Evolutionary conservation across 2,797 vertebrate species (phyloP).

Genomic region (Tenualosa thibaudeaui): DNA sequence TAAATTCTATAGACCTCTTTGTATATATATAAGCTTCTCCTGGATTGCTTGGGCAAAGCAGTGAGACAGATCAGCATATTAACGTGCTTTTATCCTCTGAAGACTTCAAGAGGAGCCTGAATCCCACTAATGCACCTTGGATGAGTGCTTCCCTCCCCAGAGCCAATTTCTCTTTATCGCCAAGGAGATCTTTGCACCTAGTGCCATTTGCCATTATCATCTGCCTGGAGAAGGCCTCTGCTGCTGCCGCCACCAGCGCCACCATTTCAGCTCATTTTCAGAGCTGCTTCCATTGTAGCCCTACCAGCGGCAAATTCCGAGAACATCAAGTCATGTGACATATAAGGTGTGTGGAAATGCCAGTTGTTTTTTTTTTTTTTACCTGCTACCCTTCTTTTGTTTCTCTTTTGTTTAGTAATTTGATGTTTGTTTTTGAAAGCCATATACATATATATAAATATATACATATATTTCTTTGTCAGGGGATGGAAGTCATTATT

Average conservation of each 20-base stretch:
- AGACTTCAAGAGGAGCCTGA: slow-evolving; percentile 55
- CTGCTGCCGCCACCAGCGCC: neutral
- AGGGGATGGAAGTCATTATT: neutral
- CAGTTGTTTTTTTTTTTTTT: neutral
- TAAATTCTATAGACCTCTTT: neutral
- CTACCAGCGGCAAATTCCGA: slow-evolving; percentile 21
- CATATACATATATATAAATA: neutral
- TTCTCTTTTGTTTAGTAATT: neutral
- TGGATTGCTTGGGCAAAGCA: slow-evolving; percentile 54
- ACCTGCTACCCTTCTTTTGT: neutral
- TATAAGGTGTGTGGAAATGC: slow-evolving; percentile 2
- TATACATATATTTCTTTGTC: neutral
- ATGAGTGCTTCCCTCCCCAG: slow-evolving; percentile 51
- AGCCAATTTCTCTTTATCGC: slow-evolving; percentile 59
- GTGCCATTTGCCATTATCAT: slow-evolving; percentile 52
- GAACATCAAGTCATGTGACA: slow-evolving; percentile 28
- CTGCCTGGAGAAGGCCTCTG: slow-evolving; percentile 29
- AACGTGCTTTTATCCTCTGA: slow-evolving; percentile 61
- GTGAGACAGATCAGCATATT: slow-evolving; percentile 62
- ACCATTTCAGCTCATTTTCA: neutral
- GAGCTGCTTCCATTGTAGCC: neutral
- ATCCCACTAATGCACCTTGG: slow-evolving; percentile 59
- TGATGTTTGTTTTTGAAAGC: neutral
- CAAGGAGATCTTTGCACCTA: slow-evolving; percentile 57
- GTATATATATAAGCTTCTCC: slow-evolving; percentile 30